Base-by-base conservation (phyloP, 2,888 invertebrate genomes). In the Busseola fusca region DNA sequence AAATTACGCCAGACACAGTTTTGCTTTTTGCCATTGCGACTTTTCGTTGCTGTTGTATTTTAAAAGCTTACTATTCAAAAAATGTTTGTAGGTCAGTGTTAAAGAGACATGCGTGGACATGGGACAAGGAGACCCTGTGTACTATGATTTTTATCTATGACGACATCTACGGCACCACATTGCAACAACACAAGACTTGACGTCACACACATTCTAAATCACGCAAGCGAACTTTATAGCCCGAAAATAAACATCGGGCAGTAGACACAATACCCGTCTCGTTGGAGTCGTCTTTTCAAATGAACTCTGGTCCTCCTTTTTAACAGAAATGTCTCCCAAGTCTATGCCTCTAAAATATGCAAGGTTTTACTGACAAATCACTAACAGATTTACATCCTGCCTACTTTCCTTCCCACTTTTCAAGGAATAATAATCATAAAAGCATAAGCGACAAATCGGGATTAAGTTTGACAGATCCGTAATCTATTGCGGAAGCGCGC, bases 391-490 rank as follows among this genome's bases (percentile, higher is more conserved):
- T 18, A 40, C 25, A 6, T 52, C 16, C 16, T 40, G 16, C 52
- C 37, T 14, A 21, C 45, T 58, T 63, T 9, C n/a, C 5, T 42
- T 34, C 21, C 21, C 18, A 37, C 25, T 30, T 81, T 57, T 48
- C 64, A 34, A 57, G 6, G 21, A 42, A 69, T 57, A 59, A 64
- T 65, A 80, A 48, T 52, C 56, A 63, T 60, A 64, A 60, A 77
- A 58, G 63, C 78, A 50, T 76, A 66, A 81, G 40, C 78, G 60
- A 81, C 72, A 72, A 81, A 64, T 77, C 48, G 81, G 78, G 81
- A 71, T 81, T 78, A 81, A 60, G 78, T 64, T 66, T 52, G 81
- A 76, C 81, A 67, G 78, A 77, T 81, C 12, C 66, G 10, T 81
- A 77, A 81, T 78, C 78, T 81, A 59, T 77, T 40, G 14, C 30